These are phyloP conservation scores for Agonopterix alstromeriana DNA, from an alignment of 2,888 invertebrate species.

Conservation along the genomic window DNA sequence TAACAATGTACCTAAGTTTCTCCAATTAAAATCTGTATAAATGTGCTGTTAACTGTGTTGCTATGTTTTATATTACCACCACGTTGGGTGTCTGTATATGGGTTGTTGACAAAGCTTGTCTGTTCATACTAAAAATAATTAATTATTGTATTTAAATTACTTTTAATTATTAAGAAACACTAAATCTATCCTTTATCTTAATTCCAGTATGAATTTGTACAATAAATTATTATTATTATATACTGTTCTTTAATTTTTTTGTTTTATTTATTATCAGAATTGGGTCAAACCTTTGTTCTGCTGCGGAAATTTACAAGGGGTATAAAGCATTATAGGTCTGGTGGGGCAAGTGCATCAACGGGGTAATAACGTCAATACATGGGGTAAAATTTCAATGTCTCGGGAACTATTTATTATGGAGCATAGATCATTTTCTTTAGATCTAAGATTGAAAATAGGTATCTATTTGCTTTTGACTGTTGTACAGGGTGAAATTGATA, in stretches of 20 bases:
- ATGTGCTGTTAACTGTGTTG: slow-evolving; percentile 26
- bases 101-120: slow-evolving; percentile 53
- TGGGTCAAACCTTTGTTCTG: no score
- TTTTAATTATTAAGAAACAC: slow-evolving; percentile 45
- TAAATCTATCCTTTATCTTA: slow-evolving; percentile 59
- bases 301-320: no score
- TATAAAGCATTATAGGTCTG: no score
- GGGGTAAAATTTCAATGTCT: no score
- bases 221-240: slow-evolving; percentile 50
- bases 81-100: slow-evolving; percentile 57
- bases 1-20: slow-evolving; percentile 1
- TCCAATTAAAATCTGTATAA: slow-evolving; percentile 15
- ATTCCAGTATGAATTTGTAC: slow-evolving; percentile 71
- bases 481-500: no score
- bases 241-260: slow-evolving; percentile 43
- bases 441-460: no score
- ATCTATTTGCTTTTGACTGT: no score
- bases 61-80: slow-evolving; percentile 38
- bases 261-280: slow-evolving; percentile 15
- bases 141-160: slow-evolving; percentile 46
- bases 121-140: slow-evolving; percentile 39
- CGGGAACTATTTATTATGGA: no score
- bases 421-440: no score
- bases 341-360: no score
- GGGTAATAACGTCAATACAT: no score